A percentile compares a stretch with the other conserved stretches of the same genome.
phyloP scores from a whole-genome alignment of 2,888 invertebrate genomes.

The Candidula unifasciata region DNA sequence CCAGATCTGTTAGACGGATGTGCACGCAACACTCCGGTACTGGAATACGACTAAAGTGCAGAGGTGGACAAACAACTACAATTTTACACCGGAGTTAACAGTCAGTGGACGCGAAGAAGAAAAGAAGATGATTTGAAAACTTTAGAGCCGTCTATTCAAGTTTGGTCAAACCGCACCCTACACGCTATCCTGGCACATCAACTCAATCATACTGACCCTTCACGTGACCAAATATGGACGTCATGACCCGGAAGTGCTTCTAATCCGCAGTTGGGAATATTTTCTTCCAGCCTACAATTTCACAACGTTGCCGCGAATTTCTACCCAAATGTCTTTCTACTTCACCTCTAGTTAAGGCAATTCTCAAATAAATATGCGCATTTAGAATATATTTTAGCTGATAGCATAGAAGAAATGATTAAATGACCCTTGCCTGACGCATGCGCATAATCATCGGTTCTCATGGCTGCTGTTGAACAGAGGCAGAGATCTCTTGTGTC shows the following conservation, averaged over 20 bases:
- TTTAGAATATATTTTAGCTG: neutral
- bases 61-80: no score
- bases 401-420: constrained; percentile 19
- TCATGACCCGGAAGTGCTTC: constrained; percentile 45
- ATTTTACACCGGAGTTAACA: no score
- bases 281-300: neutral
- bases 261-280: constrained; percentile 24
- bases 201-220: neutral
- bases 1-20: no score
- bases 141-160: no score
- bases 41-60: no score
- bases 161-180: no score
- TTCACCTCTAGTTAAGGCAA: neutral
- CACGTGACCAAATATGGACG: constrained; percentile 51
- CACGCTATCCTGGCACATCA: constrained; percentile 8
- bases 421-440: constrained; percentile 56
- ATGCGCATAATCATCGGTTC: constrained; percentile 54
- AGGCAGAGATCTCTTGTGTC: constrained; percentile 21
- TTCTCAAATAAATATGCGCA: neutral
- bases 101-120: no score
- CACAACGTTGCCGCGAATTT: neutral
- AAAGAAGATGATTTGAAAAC: no score
- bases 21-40: no score
- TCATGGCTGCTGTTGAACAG: constrained; percentile 48
- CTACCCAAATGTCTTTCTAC: neutral